Base-by-base conservation (phyloP, 2,888 invertebrate species). In the Tuta absoluta region DNA sequence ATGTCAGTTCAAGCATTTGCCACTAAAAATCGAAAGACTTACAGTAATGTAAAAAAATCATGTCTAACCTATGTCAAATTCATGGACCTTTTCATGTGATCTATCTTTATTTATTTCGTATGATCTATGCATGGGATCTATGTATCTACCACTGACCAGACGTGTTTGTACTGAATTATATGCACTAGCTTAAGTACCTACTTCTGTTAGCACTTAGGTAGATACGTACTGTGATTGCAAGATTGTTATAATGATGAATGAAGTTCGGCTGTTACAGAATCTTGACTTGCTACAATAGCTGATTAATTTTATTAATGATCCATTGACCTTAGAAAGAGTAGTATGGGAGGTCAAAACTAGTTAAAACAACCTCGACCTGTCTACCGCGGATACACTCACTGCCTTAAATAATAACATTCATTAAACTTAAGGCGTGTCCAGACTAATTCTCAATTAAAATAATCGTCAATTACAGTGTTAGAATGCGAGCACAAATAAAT, bases 221-320 rank as follows among this genome's bases (percentile, higher is more conserved):
- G n/a, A 3, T 49, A 2, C 17, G 17, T 33, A 21, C 62, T 8
- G 23, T 11, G 51, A 45, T 41, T 45, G 17, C n/a, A 45, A n/a
- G n/a, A 45, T 45, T 45, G 45, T 45, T 45, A 63, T 62, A 49
- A 51, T 75, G 74, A 79, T 76, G 73, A 68, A 79, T 77, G 71
- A 63, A 61, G 17, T 19, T 28, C 49, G 62, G 53, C 23, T 63
- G 66, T 56, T 64, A 67, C 68, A 71, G 64, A 64, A 61, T 53
- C 23, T 59, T 45, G 63, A 45, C 45, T 17, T 17, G 45, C 33
- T 17, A 45, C 45, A 65, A 68, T 61, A 64, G 66, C 65, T 70
- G 72, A 75, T 77, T 77, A 80, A 81, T 79, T 79, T 80, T 75
- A 82, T 78, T 81, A 82, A 76, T 75, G 75, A 72, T 76, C 76